phyloP scores from a whole-genome alignment of 1,140 invertebrate species.

The Sinonovacula constricta region DNA sequence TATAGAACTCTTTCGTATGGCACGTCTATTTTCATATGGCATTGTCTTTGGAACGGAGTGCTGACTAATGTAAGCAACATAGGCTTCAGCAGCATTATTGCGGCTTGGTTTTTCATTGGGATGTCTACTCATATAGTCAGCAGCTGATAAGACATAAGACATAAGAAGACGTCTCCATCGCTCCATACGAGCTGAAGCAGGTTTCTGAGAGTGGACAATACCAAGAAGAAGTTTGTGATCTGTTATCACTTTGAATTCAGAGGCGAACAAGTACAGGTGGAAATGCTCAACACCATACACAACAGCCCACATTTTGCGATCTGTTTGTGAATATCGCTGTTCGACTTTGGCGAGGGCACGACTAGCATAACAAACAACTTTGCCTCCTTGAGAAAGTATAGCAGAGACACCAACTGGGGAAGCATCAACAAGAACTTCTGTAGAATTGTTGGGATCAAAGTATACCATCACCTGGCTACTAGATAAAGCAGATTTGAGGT shows the following conservation, averaged over 20 bases:
- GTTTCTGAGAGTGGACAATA: constrained; percentile 49
- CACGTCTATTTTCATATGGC: constrained; percentile 39
- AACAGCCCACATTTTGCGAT: constrained; percentile 46
- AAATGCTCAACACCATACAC: no score
- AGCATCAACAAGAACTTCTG: constrained; percentile 59
- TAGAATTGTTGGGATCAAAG: constrained; percentile 6
- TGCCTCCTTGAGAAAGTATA: constrained; percentile 8
- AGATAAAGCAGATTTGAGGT: constrained; percentile 25
- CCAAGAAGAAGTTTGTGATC: no score
- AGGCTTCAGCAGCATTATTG: no score
- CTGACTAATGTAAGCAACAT: no score
- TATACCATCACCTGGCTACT: no score
- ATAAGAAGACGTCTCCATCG: no score
- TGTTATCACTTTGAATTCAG: no score
- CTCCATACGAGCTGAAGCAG: no score
- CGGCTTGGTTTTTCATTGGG: constrained; percentile 31
- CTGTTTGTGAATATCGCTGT: no score
- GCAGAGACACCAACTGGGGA: constrained; percentile 73
- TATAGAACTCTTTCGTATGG: constrained; percentile 8
- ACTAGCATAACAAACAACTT: constrained; percentile 65
- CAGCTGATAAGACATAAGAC: constrained; percentile 53
- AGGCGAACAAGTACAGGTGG: no score
- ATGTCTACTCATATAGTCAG: constrained; percentile 58
- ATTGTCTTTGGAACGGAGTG: constrained; percentile 36
- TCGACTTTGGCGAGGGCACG: constrained; percentile 65